Percentiles rank a stretch among this genome's conserved stretches.
These are phyloP conservation scores for Hymenochirus boettgeri DNA, from an alignment of 2,113 vertebrate genomes.

Conservation along the genomic window DNA sequence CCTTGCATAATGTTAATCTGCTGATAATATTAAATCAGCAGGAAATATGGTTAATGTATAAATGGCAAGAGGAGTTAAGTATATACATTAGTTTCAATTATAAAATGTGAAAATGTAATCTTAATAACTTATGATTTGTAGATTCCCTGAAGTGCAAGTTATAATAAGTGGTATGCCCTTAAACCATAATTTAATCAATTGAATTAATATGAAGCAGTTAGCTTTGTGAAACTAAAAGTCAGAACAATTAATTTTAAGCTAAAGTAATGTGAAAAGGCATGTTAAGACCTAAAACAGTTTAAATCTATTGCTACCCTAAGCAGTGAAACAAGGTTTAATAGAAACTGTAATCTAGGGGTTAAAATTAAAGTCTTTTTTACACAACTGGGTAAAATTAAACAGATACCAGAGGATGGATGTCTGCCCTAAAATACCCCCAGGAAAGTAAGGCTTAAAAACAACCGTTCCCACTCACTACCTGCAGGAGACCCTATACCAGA, in stretches of 20 bases:
- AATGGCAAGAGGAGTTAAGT: not conserved
- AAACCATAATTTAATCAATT: slow-evolving; percentile 5
- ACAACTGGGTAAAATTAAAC: too few relatives aligned
- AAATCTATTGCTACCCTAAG: not conserved
- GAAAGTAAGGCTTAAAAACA: too few relatives aligned
- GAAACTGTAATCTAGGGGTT: too few relatives aligned
- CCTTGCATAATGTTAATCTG: too few relatives aligned
- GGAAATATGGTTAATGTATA: slow-evolving; percentile 1
- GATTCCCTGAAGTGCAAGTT: not conserved
- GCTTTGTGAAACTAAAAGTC: slow-evolving; percentile 1
- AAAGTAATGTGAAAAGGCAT: not conserved
- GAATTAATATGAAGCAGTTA: slow-evolving; percentile 4
- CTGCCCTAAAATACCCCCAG: too few relatives aligned
- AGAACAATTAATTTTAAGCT: slow-evolving; percentile 1
- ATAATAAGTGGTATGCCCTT: not conserved
- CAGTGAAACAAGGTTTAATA: too few relatives aligned
- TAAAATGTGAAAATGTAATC: slow-evolving; percentile 1
- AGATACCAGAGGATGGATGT: too few relatives aligned
- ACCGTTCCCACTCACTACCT: too few relatives aligned
- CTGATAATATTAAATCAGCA: not conserved
- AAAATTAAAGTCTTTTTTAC: too few relatives aligned
- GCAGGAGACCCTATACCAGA: too few relatives aligned
- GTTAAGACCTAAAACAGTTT: not conserved
- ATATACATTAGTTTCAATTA: slow-evolving; percentile 1
- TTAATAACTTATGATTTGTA: slow-evolving; percentile 3